These are phyloP conservation scores for Endotricha flammealis DNA, from an alignment of 2,888 invertebrate genomes.

Conservation along the genomic window DNA sequence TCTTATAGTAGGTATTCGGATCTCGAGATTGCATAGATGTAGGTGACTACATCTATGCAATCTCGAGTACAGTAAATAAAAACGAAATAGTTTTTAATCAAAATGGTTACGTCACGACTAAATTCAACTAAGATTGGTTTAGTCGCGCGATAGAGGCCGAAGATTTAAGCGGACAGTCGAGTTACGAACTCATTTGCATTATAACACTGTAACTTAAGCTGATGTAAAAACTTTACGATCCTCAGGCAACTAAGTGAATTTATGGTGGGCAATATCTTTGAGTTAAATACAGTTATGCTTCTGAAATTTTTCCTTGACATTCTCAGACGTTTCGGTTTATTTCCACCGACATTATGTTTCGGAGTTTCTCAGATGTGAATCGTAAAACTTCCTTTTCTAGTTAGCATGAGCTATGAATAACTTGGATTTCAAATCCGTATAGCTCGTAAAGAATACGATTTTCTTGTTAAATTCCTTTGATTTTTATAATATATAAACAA, in stretches of 20 bases:
- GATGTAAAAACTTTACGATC: slow-evolving; percentile 60
- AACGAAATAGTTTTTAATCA: too few relatives aligned
- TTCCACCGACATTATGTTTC: slow-evolving; percentile 3
- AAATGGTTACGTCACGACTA: too few relatives aligned
- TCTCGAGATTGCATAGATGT: too few relatives aligned
- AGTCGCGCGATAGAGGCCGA: slow-evolving; percentile 32
- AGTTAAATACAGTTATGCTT: slow-evolving; percentile 41
- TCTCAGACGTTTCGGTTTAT: slow-evolving; percentile 7
- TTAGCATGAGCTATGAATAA: neutral
- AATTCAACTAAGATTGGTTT: slow-evolving; percentile 31
- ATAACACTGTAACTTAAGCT: slow-evolving; percentile 48
- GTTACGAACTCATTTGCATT: slow-evolving; percentile 61
- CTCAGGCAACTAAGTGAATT: slow-evolving; percentile 49
- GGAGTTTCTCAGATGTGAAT: neutral
- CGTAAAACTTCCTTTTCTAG: neutral
- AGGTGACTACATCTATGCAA: too few relatives aligned
- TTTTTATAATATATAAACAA: too few relatives aligned
- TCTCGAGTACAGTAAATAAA: too few relatives aligned
- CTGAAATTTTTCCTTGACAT: slow-evolving; percentile 20
- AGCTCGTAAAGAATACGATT: too few relatives aligned
- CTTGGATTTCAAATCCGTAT: neutral
- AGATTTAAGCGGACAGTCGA: slow-evolving; percentile 41
- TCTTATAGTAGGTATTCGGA: too few relatives aligned
- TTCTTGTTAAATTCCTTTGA: too few relatives aligned
- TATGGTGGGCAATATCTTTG: slow-evolving; percentile 51